These are phyloP conservation scores for Drosophila lacteicornis DNA, from an alignment of 1,140 invertebrate species.

Conservation along the genomic window DNA sequence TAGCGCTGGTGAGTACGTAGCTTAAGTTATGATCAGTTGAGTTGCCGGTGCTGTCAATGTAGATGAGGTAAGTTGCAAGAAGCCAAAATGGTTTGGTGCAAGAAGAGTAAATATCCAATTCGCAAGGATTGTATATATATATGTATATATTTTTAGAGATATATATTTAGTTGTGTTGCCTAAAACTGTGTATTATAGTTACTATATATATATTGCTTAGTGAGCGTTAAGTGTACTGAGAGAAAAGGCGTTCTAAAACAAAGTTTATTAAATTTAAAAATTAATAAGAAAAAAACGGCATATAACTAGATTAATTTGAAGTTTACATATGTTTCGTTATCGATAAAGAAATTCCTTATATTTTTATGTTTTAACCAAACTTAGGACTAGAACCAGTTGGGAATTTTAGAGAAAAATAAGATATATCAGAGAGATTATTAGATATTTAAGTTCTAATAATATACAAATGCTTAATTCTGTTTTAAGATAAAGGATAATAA, in stretches of 20 bases:
- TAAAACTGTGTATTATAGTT: conserved; percentile 26
- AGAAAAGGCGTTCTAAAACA: conserved; percentile 5
- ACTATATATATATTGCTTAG: conserved; percentile 57
- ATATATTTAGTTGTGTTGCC: conserved; percentile 31
- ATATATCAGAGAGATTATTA: background rate
- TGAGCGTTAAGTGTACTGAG: conserved; percentile 15
- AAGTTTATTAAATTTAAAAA: background rate
- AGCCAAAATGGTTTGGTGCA: conserved; percentile 76
- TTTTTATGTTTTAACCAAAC: background rate
- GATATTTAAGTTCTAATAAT: background rate
- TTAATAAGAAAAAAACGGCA: background rate
- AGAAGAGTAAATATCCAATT: conserved; percentile 54
- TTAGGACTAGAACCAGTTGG: background rate
- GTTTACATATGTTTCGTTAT: background rate
- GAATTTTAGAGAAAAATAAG: background rate
- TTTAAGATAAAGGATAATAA: conserved; percentile 1
- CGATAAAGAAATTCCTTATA: background rate
- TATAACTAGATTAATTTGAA: background rate
- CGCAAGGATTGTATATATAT: conserved; percentile 34
- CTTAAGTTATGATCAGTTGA: conserved; percentile 53
- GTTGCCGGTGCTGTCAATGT: conserved; percentile 69
- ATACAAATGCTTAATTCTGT: background rate
- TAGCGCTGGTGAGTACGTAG: no score
- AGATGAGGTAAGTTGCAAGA: conserved; percentile 80
- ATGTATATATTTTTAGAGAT: conserved; percentile 24